Evolutionary conservation across 2,888 invertebrate genomes (phyloP).

Genomic region (Volucella inflata): DNA sequence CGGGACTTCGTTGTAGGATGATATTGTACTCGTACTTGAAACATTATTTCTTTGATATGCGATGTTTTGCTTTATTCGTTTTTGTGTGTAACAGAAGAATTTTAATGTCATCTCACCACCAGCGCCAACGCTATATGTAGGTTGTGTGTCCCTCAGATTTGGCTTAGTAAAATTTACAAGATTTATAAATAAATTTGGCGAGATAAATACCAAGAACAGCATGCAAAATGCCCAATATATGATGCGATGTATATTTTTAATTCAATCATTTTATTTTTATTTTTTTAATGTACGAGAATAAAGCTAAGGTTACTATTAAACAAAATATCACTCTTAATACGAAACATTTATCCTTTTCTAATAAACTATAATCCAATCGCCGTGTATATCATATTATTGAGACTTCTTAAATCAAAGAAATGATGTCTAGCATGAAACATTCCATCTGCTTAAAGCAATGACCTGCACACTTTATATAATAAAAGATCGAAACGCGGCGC

Average conservation of each 20-base stretch:
- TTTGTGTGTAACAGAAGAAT: slow-evolving; percentile 51
- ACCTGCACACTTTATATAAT: too few relatives aligned
- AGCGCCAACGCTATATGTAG: slow-evolving; percentile 43
- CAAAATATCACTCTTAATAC: too few relatives aligned
- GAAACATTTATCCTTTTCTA: too few relatives aligned
- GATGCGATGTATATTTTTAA: slow-evolving; percentile 62
- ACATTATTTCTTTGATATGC: slow-evolving; percentile 14
- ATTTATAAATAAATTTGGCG: slow-evolving; percentile 69
- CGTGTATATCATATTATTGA: too few relatives aligned
- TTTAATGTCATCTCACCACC: slow-evolving; percentile 57
- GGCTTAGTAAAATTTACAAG: slow-evolving; percentile 57
- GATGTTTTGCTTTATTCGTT: slow-evolving; percentile 16
- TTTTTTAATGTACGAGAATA: slow-evolving; percentile 13
- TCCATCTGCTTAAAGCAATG: too few relatives aligned
- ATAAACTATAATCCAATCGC: too few relatives aligned
- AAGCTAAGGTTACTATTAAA: not conserved
- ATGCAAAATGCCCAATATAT: slow-evolving; percentile 20
- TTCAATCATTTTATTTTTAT: slow-evolving; percentile 36
- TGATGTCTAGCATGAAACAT: too few relatives aligned
- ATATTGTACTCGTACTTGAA: slow-evolving; percentile 15
- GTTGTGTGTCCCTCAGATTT: slow-evolving; percentile 33
- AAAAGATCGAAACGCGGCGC: not conserved
- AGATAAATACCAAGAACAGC: slow-evolving; percentile 30
- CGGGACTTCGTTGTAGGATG: slow-evolving; percentile 55
- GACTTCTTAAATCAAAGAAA: too few relatives aligned